phyloP scores from a whole-genome alignment of 1,140 invertebrate genomes.

The Drosophila obscura region DNA sequence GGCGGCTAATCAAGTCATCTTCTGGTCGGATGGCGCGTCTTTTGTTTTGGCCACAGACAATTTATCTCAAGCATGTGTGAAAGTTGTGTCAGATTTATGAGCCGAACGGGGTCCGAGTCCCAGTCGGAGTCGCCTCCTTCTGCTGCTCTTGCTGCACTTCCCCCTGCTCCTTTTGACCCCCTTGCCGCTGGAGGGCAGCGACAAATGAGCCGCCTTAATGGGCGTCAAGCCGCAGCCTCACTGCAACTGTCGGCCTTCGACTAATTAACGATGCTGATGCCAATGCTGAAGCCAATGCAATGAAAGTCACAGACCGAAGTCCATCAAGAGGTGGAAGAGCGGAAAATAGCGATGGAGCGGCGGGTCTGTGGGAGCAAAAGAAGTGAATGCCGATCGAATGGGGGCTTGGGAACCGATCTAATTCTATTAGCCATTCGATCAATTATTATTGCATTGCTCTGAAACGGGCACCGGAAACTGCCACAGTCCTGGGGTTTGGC shows the following conservation, averaged over 20 bases:
- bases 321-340: conserved; percentile 12
- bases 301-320: conserved; percentile 14
- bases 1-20: conserved; percentile 78
- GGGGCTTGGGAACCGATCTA: conserved; percentile 5
- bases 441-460: conserved; percentile 1
- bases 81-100: conserved; percentile 78
- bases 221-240: conserved; percentile 39
- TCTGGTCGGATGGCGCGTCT: conserved; percentile 41
- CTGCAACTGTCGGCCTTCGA: conserved; percentile 45
- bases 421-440: conserved; percentile 19
- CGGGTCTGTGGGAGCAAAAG: no score
- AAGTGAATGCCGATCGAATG: conserved; percentile 1
- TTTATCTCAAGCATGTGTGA: conserved; percentile 81
- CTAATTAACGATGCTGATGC: conserved; percentile 60
- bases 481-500: background rate
- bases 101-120: background rate
- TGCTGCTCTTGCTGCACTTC: background rate
- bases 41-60: conserved; percentile 73
- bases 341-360: conserved; percentile 29
- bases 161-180: conserved; percentile 6
- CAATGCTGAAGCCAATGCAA: conserved; percentile 3
- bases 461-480: no score
- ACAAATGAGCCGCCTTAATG: conserved; percentile 74
- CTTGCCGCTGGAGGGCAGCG: conserved; percentile 39
- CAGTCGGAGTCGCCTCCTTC: conserved; percentile 2